Base-by-base conservation (phyloP, 2,888 invertebrate species). In the Celastrina argiolus region DNA sequence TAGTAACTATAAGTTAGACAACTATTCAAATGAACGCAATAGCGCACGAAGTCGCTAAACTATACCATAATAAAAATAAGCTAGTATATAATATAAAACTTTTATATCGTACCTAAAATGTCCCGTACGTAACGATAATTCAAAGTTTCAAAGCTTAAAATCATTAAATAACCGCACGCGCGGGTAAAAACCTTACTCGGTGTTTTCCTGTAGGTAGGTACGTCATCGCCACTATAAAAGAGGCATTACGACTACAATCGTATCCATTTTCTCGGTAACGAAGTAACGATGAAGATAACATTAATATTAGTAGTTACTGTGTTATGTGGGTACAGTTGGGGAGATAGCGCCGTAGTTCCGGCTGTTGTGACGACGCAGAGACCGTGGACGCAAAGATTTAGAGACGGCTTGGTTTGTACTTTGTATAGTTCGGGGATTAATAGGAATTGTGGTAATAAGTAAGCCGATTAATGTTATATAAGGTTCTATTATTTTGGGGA, bases 321-420 rank as follows among this genome's bases (percentile, higher is more conserved):
- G 6, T 22, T 74, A 41, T 70, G 69, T 64, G 69, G 66, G 6
- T 74, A 77, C 65, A 67, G 75, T 65, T 71, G 70, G 64, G 76
- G 76, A 41, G 70, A 72, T 36, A 70, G 74, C 28, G 69, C 51
- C 26, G 65, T 63, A 26, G 41, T 68, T 31, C 39, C 68, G 22
- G 65, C 59, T 2, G 65, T 63, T 51, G 67, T 77, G 0, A 80
- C 79, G 2, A 80, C 81, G 0, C 68, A 69, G 22, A 82, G 80
- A 42, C 76, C 79, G 14, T 83, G 81, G 81, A 74, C 78, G 0
- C 71, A 74, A 59, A 83, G 77, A 71, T 56, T 84, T 36, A 81
- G 77, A 72, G 75, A 81, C 70, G 81, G 82, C 66, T 72, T 83
- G 78, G 65, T 58, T 56, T 56, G 34, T 59, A 59, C n/a, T 34